Conservation (phyloP, 1,140 invertebrate species). For the honey bee (Apis mellifera) region DNA sequence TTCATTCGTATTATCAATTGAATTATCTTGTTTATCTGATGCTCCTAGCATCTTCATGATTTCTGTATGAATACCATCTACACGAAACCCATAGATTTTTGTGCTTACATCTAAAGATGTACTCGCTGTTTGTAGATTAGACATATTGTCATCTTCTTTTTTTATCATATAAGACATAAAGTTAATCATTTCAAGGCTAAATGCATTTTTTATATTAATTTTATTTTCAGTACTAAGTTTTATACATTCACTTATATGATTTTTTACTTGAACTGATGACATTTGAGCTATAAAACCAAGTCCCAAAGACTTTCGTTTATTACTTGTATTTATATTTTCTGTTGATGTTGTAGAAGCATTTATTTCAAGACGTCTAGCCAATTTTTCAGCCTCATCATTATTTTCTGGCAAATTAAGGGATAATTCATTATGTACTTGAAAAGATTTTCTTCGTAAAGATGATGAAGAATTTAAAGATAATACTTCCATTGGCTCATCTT, state of each 20-base stretch:
- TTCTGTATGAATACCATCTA: conserved; percentile 89
- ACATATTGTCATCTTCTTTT: conserved; percentile 85
- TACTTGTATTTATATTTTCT: conserved; percentile 13
- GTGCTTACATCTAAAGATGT: conserved; percentile 91
- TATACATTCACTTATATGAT: conserved; percentile 84
- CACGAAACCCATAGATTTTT: conserved; percentile 91
- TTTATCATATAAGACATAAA: conserved; percentile 88
- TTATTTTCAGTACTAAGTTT: conserved; percentile 86
- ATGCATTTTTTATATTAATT: conserved; percentile 94
- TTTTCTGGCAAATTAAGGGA: conserved; percentile 64
- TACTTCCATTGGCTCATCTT: not conserved
- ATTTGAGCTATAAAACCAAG: conserved; percentile 65
- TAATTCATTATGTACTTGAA: not conserved
- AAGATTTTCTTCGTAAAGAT: conserved; percentile 22
- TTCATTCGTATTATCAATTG: conserved; percentile 69
- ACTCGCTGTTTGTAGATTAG: conserved; percentile 89
- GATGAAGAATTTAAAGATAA: not conserved
- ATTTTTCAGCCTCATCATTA: conserved; percentile 76
- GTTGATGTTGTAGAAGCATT: not conserved
- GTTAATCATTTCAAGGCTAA: conserved; percentile 91
- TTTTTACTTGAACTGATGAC: conserved; percentile 75
- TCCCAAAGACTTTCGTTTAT: conserved; percentile 68
- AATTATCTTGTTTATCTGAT: conserved; percentile 81
- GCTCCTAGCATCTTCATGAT: conserved; percentile 89
- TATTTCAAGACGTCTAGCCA: conserved; percentile 58